These are phyloP conservation scores for Lasioglossum morio DNA, from an alignment of 2,888 invertebrate species.

Conservation along the genomic window DNA sequence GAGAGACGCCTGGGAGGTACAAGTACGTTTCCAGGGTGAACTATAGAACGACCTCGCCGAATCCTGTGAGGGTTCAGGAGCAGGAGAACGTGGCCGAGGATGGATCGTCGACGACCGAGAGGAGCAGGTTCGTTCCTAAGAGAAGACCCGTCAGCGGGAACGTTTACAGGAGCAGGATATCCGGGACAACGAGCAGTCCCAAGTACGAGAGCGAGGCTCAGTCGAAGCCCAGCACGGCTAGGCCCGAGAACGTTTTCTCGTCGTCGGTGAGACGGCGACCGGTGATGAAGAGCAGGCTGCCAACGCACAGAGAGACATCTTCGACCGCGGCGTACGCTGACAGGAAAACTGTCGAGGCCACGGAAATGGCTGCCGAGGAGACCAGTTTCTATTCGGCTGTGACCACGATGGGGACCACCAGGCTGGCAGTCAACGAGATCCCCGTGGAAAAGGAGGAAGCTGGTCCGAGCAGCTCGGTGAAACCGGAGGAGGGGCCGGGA, in stretches of 20 bases:
- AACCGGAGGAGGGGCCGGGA: constrained; percentile 30
- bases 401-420: constrained; percentile 77
- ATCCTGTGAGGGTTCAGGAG: constrained; percentile 57
- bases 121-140: constrained; percentile 76
- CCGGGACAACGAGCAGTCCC: constrained; percentile 55
- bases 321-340: constrained; percentile 47
- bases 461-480: not conserved
- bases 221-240: constrained; percentile 69
- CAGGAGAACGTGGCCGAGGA: constrained; percentile 43
- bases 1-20: constrained; percentile 76
- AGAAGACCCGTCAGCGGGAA: constrained; percentile 74
- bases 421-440: constrained; percentile 78
- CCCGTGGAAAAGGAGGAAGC: constrained; percentile 41
- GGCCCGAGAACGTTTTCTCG: constrained; percentile 78
- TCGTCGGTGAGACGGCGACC: constrained; percentile 78
- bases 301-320: constrained; percentile 67
- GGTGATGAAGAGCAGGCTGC: constrained; percentile 68
- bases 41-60: constrained; percentile 74
- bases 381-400: constrained; percentile 86
- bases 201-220: constrained; percentile 43
- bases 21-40: constrained; percentile 78
- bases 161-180: constrained; percentile 78
- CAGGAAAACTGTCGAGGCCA: constrained; percentile 83
- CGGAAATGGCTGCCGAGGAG: constrained; percentile 85
- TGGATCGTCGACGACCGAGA: constrained; percentile 73